Conservation (phyloP, 2,113 vertebrate genomes). For the Aptenodytes patagonicus region DNA sequence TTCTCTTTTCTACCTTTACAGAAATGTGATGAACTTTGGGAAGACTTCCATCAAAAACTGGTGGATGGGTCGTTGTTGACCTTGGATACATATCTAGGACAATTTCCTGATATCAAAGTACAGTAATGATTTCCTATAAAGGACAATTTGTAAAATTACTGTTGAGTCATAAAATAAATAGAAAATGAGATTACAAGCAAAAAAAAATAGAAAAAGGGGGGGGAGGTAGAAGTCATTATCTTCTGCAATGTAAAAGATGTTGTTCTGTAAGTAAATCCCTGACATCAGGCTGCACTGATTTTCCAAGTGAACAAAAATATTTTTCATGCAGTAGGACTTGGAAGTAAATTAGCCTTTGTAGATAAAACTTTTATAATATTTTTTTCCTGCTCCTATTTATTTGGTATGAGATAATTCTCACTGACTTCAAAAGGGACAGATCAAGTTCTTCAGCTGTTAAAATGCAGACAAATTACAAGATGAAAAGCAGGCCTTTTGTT, state of each 20-base stretch:
- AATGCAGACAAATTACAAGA: neutral
- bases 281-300: neutral
- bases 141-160: neutral
- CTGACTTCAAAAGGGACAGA: neutral
- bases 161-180: neutral
- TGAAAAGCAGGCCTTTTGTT: neutral
- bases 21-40: slow-evolving; percentile 96
- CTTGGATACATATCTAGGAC: slow-evolving; percentile 90
- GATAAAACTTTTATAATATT: neutral
- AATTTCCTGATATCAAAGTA: slow-evolving; percentile 98
- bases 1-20: slow-evolving; percentile 64
- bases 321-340: neutral
- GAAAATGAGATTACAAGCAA: neutral
- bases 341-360: neutral
- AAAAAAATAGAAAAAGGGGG: neutral
- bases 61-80: slow-evolving; percentile 92
- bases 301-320: neutral
- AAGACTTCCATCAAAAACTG: slow-evolving; percentile 96
- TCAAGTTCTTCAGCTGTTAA: neutral
- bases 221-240: neutral
- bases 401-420: neutral
- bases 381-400: neutral
- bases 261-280: neutral
- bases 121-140: slow-evolving; percentile 13
- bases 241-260: neutral